Evolutionary conservation across 92 coral and sea anemone genomes (phyloP).

Genomic region (Heteractis magnifica): DNA sequence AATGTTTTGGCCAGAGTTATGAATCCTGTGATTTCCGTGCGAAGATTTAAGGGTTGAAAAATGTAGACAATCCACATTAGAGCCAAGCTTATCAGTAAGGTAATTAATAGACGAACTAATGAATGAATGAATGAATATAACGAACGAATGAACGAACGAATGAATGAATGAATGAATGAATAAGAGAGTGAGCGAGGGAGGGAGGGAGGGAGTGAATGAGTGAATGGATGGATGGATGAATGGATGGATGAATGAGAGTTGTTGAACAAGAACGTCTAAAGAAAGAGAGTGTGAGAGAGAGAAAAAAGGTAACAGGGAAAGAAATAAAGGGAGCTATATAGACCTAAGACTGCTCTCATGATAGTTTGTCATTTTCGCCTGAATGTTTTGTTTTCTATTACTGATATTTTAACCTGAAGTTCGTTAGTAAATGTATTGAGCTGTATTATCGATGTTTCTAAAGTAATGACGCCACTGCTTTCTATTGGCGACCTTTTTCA

Average conservation of each 20-base stretch:
- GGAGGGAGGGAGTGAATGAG: background rate
- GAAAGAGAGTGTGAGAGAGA: background rate
- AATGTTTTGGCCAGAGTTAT: background rate
- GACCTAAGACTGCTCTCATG: too few species aligned
- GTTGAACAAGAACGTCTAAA: background rate
- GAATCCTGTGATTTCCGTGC: constrained; percentile 3
- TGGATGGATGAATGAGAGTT: too few species aligned
- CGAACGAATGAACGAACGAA: background rate
- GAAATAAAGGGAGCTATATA: background rate
- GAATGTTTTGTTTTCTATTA: too few species aligned
- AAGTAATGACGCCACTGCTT: too few species aligned
- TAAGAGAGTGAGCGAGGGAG: background rate
- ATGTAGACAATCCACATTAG: background rate
- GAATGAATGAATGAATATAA: background rate
- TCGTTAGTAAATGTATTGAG: too few species aligned
- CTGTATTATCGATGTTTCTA: too few species aligned
- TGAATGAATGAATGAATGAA: background rate
- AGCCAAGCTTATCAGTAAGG: background rate
- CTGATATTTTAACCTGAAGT: too few species aligned
- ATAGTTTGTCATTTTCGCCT: too few species aligned
- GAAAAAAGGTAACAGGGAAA: background rate
- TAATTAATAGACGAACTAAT: background rate
- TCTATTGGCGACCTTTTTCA: background rate
- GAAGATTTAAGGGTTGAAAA: background rate
- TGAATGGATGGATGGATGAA: background rate